Base-by-base conservation (phyloP, 2,797 vertebrate genomes). In the Serranus cabrilla region DNA sequence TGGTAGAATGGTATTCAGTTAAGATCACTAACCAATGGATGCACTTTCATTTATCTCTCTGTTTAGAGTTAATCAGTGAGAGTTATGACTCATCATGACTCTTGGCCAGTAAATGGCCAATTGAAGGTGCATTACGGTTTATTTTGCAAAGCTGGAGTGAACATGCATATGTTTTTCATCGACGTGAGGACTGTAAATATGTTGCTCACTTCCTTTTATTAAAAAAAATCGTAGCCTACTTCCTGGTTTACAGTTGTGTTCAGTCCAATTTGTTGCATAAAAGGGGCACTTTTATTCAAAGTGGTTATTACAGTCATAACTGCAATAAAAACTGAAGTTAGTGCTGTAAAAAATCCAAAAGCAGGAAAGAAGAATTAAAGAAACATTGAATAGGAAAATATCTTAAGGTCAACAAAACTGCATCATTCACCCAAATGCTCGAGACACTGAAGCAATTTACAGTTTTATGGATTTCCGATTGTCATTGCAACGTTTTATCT, bases 401-500 rank as follows among this genome's bases (percentile, higher is more conserved):
- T 57, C 2, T 43, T 40, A 39, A 20, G 2, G 0, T 12, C n/a
- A 11, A 40, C 5, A 58, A 59, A 45, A 56, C 14, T 34, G 2
- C 59, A 54, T 58, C 57, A 25, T 31, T 25, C 20, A 43, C 37
- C 47, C n/a, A 43, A 51, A 64, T 14, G 16, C 42, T 16, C 6
- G 5, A 43, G 18, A 45, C 43, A 45, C 18, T 45, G 12, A 47
- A 47, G 16, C 14, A 25, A 56, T 74, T 37, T 46, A 2, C 16
- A 31, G 27, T 18, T 60, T 69, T 69, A 59, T 57, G 40, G 16
- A 66, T 72, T 69, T 76, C 14, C 56, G 3, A 66, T 58, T 47
- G 23, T 69, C 66, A 57, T 60, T 61, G 20, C 11, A 27, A 52
- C 59, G 55, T 85, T 71, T n/a, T 73, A 64, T 87, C 59, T 66